phyloP scores from a whole-genome alignment of 2,888 invertebrate species.

The Rugalucina vietnamica region DNA sequence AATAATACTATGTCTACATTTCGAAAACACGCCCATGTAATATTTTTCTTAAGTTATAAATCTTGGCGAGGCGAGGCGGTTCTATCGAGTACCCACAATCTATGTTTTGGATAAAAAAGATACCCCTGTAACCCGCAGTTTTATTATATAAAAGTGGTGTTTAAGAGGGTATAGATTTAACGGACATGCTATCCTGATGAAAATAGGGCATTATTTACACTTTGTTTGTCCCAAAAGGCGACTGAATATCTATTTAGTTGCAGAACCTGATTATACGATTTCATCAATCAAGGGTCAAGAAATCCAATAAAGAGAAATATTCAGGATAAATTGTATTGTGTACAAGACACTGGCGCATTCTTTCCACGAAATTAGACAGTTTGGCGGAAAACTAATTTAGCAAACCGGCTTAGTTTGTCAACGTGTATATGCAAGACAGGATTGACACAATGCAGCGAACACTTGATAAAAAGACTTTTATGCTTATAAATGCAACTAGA shows the following conservation, averaged over 20 bases:
- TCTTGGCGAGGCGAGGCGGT: background rate
- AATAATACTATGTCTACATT: no score
- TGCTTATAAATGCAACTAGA: no score
- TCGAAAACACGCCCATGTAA: no score
- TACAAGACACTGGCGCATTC: background rate
- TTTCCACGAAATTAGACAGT: background rate
- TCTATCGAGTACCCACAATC: background rate
- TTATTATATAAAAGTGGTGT: background rate
- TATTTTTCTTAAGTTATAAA: no score
- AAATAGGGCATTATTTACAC: background rate
- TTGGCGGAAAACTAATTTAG: background rate
- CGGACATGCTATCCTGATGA: background rate
- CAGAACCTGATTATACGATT: conserved; percentile 3
- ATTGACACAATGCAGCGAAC: no score
- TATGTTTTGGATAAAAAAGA: background rate
- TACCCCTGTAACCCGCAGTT: background rate
- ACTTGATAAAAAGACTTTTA: no score
- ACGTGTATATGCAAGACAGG: no score
- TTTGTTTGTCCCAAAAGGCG: background rate
- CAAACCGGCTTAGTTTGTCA: no score
- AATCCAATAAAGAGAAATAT: conserved; percentile 3
- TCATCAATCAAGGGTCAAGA: background rate
- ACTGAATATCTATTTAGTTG: background rate
- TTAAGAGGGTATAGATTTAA: background rate
- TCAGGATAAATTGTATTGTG: conserved; percentile 10